Percentiles rank a stretch among this genome's conserved stretches.
Evolutionary conservation across 1,140 invertebrate species (phyloP).

Genomic region (Thaumetopoea pityocampa): DNA sequence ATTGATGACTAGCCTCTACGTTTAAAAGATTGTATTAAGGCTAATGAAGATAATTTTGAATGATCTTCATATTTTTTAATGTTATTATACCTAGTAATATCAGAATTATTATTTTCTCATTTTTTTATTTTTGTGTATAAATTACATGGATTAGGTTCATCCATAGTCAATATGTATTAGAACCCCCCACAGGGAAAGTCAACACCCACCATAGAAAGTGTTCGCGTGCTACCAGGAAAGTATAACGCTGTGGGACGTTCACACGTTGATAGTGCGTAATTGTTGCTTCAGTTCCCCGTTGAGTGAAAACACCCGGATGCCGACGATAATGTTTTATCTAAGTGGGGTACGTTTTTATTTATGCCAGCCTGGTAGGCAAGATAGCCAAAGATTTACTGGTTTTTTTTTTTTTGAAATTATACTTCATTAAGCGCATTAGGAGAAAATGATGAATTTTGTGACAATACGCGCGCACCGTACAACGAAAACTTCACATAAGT

Average conservation of each 20-base stretch:
- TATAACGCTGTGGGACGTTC: slow-evolving; percentile 44
- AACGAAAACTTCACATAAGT: too few species aligned
- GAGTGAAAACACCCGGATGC: slow-evolving; percentile 62
- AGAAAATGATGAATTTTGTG: not conserved
- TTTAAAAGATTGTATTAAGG: too few species aligned
- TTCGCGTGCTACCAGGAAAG: slow-evolving; percentile 43
- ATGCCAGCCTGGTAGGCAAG: slow-evolving; percentile 39
- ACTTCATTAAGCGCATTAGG: too few species aligned
- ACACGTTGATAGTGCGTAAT: slow-evolving; percentile 54
- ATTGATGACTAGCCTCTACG: too few species aligned
- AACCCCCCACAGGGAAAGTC: slow-evolving; percentile 14
- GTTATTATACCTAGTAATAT: too few species aligned
- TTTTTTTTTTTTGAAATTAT: slow-evolving; percentile 3
- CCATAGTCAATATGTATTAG: too few species aligned
- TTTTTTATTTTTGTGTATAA: too few species aligned
- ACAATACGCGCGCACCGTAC: too few species aligned
- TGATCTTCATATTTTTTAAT: too few species aligned
- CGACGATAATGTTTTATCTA: slow-evolving; percentile 56
- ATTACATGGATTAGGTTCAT: too few species aligned
- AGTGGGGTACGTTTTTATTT: slow-evolving; percentile 35
- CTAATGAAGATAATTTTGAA: too few species aligned
- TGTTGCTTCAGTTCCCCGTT: slow-evolving; percentile 37
- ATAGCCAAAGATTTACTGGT: slow-evolving; percentile 15
- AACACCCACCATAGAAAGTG: slow-evolving; percentile 41
- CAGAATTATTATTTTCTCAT: too few species aligned